Conservation (phyloP, 2,797 vertebrate species). For the Eulemur rubriventer region DNA sequence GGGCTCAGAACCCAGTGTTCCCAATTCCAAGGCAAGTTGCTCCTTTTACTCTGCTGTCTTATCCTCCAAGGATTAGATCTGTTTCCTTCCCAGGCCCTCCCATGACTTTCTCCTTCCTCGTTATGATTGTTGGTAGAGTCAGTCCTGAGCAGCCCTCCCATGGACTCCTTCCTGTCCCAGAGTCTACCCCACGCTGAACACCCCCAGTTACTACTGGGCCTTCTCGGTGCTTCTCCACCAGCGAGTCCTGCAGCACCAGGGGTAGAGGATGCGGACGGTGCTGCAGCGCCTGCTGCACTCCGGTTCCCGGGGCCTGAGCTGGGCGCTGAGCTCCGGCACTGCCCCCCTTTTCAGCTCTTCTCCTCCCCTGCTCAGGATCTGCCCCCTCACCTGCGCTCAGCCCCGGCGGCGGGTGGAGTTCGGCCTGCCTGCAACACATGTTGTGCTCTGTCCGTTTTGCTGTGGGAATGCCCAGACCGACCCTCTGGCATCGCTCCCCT, state of each 20-base stretch:
- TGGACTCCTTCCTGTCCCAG: neutral
- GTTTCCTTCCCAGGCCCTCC: neutral
- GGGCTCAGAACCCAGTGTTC: neutral
- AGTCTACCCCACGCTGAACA: neutral
- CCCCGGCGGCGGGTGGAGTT: fast-evolving
- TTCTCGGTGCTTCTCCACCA: neutral
- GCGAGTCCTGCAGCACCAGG: neutral
- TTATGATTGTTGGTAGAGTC: neutral
- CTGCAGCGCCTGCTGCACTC: fast-evolving
- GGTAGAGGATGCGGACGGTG: fast-evolving
- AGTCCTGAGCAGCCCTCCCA: neutral
- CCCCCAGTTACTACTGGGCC: no score
- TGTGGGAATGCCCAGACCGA: neutral
- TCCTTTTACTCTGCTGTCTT: neutral
- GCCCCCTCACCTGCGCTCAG: neutral
- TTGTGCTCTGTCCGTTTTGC: fast-evolving
- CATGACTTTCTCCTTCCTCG: neutral
- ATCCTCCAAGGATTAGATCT: neutral
- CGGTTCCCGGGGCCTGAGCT: neutral
- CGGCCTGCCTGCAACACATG: neutral
- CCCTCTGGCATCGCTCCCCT: neutral
- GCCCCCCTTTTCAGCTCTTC: neutral
- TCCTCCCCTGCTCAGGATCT: neutral
- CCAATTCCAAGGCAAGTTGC: neutral
- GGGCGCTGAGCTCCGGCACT: neutral